Base-by-base conservation (phyloP, 2,113 vertebrate species). In the Diphyllodes magnificus region DNA sequence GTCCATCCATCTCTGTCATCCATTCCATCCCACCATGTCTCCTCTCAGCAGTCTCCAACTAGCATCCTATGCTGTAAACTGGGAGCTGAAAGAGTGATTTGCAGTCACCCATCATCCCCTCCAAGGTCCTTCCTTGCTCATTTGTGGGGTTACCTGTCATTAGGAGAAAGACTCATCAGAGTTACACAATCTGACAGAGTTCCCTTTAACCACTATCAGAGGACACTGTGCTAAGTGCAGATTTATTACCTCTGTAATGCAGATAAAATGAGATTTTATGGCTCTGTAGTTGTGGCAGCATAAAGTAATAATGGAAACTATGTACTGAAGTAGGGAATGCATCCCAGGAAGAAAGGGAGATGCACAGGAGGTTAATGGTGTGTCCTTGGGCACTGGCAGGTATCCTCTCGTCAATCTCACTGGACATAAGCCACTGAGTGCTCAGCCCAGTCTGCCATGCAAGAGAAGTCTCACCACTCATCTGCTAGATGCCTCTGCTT, bases 211-310 rank as follows among this genome's bases (percentile, higher is more conserved):
- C 49, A 19, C 88, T 45, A 81, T 66, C 82, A 59, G 64, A 70
- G 64, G 70, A 70, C 42, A 51, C 75, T 17, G 18, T 8, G 59
- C 60, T 76, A 86, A 92, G 90, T 17, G 64, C 54, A 88, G 87
- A 95, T 95, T 96, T 94, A 94, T 91, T 90, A 88, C 64, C 56
- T 86, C 90, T 68, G 57, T 90, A 95, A 95, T n/a, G 39, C 82
- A 88, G 88, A 95, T 86, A 94, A 95, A 97, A 93, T 81, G 85
- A 92, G 79, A 83, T 92, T 95, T 96, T 96, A 96, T 92, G 92
- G 88, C 82, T 49, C 84, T 23, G 42, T 92, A 91, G 91, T 70
- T 25, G 79, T 94, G 71, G 87, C 90, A 90, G 94, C 90, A 80
- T 77, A 68, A 73, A 91, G 88, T 57, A 86, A 92, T 88, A 83